Evolutionary conservation across 2,888 invertebrate species (phyloP), one percentile per base, ranked within the genome.

Genomic region (Phorcus lineatus): DNA sequence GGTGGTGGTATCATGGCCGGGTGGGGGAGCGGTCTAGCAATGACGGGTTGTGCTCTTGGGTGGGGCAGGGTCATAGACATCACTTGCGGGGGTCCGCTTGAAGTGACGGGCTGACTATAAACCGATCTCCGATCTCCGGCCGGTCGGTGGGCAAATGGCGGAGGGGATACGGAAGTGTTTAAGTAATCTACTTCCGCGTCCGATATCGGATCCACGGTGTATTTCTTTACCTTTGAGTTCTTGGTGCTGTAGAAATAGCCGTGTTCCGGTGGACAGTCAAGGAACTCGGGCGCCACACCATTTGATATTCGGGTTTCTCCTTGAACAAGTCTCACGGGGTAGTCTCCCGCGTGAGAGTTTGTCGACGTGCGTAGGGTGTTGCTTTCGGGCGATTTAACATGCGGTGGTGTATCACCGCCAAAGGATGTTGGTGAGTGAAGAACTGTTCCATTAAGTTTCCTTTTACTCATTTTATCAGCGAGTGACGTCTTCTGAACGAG

Each of bases 401-500:
- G 55, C 6, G 67, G 6, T 6, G 28, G 67, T 19, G 47, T 66
- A 22, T 57, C 47, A n/a, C 55, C 54, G 4, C 62, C 76, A 2
- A 55, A 52, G 16, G 55, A 54, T 16, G 31, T 53, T 52, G 66
- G 28, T 17, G 80, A 54, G 17, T 57, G 74, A 22, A 74, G 47
- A 4, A 78, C 66, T 11, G 82, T 47, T 13, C 82, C 82, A 19
- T 84, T 81, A 1, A 80, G 0, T 22, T 80, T 84, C 1, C 57
- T 77, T 16, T 84, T 84, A 66, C 55, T 79, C 19, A 79, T 47
- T 19, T 85, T 83, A 78, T 89, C 89, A 1, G 87, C 87, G 9
- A 82, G 67, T n/a, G 88, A 86, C 2, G 90, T 87, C 22, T 98
- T 98, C 89, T 98, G 95, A 85, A 99, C 99, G 91, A 99, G 95